Conservation (phyloP, 2,888 invertebrate genomes). For the Cerastis rubricosa region DNA sequence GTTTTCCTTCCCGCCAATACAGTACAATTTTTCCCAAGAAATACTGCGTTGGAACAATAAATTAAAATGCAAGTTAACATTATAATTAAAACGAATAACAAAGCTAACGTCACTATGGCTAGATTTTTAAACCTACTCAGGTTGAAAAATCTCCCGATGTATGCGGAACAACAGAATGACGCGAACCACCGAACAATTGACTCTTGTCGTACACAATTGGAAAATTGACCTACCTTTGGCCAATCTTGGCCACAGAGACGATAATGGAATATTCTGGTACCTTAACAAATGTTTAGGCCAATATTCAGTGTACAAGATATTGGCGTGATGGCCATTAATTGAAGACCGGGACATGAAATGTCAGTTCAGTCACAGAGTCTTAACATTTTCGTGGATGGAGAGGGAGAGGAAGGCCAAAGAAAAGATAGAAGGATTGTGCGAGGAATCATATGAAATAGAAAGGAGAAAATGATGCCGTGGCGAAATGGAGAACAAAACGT, state of each 20-base stretch:
- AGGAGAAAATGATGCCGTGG: no score
- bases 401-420: no score
- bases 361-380: neutral
- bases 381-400: neutral
- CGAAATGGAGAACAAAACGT: no score
- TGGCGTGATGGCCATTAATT: neutral
- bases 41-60: neutral
- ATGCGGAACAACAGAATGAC: slow-evolving; percentile 75
- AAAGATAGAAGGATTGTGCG: no score
- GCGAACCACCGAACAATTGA: slow-evolving; percentile 82
- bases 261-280: slow-evolving; percentile 57
- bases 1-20: no score
- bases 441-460: no score
- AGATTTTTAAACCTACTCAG: no score
- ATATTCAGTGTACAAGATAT: slow-evolving; percentile 22
- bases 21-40: slow-evolving; percentile 12
- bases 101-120: neutral
- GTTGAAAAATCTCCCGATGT: slow-evolving; percentile 33
- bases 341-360: neutral
- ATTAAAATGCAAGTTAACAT: neutral
- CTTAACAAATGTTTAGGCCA: slow-evolving; percentile 38
- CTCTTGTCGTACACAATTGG: slow-evolving; percentile 79
- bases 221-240: slow-evolving; percentile 83
- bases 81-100: neutral
- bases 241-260: slow-evolving; percentile 77